Evolutionary conservation across 2,113 vertebrate species (phyloP), one percentile per base, ranked within the genome.

Genomic region (Sinocyclocheilus rhinocerous): DNA sequence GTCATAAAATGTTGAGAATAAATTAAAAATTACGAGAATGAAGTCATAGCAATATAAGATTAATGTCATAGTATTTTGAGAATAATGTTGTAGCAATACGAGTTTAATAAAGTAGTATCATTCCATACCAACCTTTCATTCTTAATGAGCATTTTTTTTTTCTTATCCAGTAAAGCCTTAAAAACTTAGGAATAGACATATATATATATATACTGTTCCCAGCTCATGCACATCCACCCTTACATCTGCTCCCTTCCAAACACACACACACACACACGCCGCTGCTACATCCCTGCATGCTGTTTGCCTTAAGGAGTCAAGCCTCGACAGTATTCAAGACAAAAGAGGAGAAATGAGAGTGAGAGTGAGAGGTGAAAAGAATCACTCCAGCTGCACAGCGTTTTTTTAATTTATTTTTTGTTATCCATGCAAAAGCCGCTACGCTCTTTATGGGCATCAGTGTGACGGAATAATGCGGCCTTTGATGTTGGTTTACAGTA

Each of bases 401-500:
- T 93, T 93, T 92, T n/a, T n/a, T n/a, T n/a, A n/a, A n/a, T n/a
- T n/a, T n/a, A 91, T 91, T 94, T 45, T 45, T 42, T 10, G 91
- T 91, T 90, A 76, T 87, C 89, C 90, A 81, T 91, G 91, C 91
- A 92, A 94, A 24, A 29, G 93, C 91, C 91, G 91, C 92, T 88
- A 77, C 78, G 13, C 48, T 87, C 48, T 85, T 55, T 81, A 84
- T 61, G 72, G 50, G 24, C 55, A 69, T 87, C 80, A 67, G 78
- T 70, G 91, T 89, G 88, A 91, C 92, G 93, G 93, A 94, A 95
- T 93, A 93, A 93, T 93, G 91, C 63, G 59, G n/a, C 83, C 94
- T 95, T 95, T 95, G 93, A 95, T 93, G 94, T 94, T 24, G 77
- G 88, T 90, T 86, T 93, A 92, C 92, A 93, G 92, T 93, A 94